Conservation (phyloP, 2,888 invertebrate species). For the Arctia plantaginis region DNA sequence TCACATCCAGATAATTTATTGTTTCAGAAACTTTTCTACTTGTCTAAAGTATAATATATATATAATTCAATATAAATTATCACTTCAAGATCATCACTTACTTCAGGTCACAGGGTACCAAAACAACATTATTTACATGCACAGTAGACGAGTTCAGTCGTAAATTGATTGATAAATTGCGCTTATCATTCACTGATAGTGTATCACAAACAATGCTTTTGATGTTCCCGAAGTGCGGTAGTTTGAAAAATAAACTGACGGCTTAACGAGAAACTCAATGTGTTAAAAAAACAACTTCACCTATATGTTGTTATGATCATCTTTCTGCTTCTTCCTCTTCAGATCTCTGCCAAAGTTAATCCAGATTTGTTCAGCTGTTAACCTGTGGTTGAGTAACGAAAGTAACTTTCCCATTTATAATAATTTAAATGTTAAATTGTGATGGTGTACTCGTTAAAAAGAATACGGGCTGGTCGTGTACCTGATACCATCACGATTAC, state of each 20-base stretch:
- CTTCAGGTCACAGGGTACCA: conserved; percentile 39
- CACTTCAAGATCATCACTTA: conserved; percentile 31
- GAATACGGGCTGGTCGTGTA: too few species aligned
- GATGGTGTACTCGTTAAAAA: too few species aligned
- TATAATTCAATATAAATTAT: conserved; percentile 21
- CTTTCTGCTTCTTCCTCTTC: background rate
- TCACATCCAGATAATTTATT: background rate
- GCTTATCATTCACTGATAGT: conserved; percentile 61
- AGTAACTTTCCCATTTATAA: too few species aligned
- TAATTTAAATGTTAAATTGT: too few species aligned
- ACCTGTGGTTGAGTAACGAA: too few species aligned
- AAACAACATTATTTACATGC: conserved; percentile 43
- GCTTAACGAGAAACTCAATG: background rate
- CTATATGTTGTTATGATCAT: background rate
- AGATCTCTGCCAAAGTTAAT: background rate
- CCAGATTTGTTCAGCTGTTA: background rate
- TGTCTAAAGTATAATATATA: background rate
- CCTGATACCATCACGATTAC: background rate
- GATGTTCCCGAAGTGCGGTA: conserved; percentile 48
- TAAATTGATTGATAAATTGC: conserved; percentile 75
- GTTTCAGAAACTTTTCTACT: background rate
- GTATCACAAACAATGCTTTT: conserved; percentile 50
- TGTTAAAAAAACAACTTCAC: background rate
- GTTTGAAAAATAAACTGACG: background rate
- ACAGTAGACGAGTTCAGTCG: conserved; percentile 63